Percentiles rank a stretch among this genome's conserved stretches.
Conservation (phyloP, 1,140 invertebrate genomes). For the Drosophila equinoxialis region DNA sequence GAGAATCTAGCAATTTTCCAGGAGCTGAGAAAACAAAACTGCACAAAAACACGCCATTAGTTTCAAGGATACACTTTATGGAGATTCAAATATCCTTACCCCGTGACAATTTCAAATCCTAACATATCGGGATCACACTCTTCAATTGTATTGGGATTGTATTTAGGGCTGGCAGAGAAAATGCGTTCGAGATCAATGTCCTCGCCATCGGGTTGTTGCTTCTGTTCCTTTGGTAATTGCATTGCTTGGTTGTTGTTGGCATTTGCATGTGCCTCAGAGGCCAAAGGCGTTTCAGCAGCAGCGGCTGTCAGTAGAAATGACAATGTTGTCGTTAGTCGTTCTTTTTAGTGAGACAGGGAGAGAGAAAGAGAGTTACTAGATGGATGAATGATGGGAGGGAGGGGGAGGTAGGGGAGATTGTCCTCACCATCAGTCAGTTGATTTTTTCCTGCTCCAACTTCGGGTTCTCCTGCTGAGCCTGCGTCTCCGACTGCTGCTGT, state of each 20-base stretch:
- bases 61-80: background rate
- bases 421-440: constrained; percentile 55
- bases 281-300: constrained; percentile 7
- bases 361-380: constrained; percentile 2
- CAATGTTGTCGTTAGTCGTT: constrained; percentile 46
- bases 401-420: constrained; percentile 1
- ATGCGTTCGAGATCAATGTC: constrained; percentile 38
- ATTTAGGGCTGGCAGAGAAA: constrained; percentile 16
- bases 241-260: constrained; percentile 32
- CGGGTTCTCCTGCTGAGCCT: constrained; percentile 1
- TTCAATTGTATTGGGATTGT: constrained; percentile 44
- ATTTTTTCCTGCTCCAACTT: constrained; percentile 18
- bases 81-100: constrained; percentile 82
- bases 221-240: constrained; percentile 47
- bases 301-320: constrained; percentile 50
- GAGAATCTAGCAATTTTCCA: constrained; percentile 92
- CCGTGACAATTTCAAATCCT: constrained; percentile 95
- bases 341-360: background rate
- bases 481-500: background rate
- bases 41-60: constrained; percentile 29
- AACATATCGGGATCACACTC: constrained; percentile 93
- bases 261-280: constrained; percentile 18
- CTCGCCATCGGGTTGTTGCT: constrained; percentile 35
- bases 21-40: constrained; percentile 94
- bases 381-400: background rate